A percentile compares a stretch with the other conserved stretches of the same genome.
Evolutionary conservation across 2,888 invertebrate genomes (phyloP).

Genomic region (Oxycera nigricornis): DNA sequence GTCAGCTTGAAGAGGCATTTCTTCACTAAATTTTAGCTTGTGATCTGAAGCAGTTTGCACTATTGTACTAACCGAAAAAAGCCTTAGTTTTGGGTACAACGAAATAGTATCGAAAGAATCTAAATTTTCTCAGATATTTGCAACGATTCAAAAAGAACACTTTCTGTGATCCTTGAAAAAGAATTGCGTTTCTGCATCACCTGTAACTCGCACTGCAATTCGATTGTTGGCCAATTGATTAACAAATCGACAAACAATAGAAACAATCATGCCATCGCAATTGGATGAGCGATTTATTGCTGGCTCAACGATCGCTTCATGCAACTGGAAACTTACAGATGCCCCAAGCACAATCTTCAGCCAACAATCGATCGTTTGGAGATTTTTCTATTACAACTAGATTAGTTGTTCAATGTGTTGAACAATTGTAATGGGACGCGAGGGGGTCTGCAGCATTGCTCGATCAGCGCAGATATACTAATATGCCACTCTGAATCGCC

Average conservation of each 20-base stretch:
- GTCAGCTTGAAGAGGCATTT: too few species aligned
- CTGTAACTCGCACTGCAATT: too few species aligned
- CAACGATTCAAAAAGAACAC: too few species aligned
- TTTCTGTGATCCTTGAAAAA: too few species aligned
- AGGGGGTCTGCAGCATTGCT: not conserved
- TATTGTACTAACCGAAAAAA: too few species aligned
- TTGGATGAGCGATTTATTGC: not conserved
- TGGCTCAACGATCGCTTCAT: not conserved
- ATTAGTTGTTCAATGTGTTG: not conserved
- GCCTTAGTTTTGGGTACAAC: too few species aligned
- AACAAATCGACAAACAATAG: not conserved
- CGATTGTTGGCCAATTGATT: not conserved
- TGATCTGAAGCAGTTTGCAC: too few species aligned
- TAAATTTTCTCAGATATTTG: too few species aligned
- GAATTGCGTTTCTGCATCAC: too few species aligned
- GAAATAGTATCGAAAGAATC: too few species aligned
- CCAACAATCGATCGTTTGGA: not conserved
- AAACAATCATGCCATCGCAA: not conserved
- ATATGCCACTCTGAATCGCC: not conserved
- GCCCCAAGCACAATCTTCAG: not conserved
- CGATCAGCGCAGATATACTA: not conserved
- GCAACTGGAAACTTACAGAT: not conserved
- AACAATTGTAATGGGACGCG: not conserved
- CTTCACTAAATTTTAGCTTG: too few species aligned
- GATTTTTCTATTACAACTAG: not conserved